Percentiles rank a stretch among this genome's conserved stretches.
phyloP scores from a whole-genome alignment of 1,140 invertebrate genomes.

The Conus ventricosus region DNA sequence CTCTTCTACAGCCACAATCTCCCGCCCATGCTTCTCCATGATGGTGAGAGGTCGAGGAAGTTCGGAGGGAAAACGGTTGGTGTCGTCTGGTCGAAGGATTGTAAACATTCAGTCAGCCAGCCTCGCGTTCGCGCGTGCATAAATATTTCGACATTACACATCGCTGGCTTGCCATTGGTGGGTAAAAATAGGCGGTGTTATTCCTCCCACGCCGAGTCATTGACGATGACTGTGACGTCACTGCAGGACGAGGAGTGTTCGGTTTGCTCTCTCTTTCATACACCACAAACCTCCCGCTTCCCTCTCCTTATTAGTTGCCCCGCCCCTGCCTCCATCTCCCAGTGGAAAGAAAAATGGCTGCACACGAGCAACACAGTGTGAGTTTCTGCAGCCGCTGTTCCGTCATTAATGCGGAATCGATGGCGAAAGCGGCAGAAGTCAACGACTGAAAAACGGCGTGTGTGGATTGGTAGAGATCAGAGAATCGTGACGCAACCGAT shows the following conservation, averaged over 20 bases:
- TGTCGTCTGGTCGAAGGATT: neutral
- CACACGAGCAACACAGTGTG: no score
- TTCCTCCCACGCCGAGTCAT: slow-evolving; percentile 1
- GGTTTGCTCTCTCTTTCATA: neutral
- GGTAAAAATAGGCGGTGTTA: neutral
- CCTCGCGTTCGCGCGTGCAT: slow-evolving; percentile 6
- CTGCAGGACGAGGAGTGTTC: neutral
- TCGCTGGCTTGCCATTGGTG: neutral
- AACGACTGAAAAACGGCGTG: no score
- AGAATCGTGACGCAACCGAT: no score
- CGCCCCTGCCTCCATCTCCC: no score
- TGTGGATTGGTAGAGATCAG: no score
- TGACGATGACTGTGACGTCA: slow-evolving; percentile 9
- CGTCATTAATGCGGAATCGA: no score
- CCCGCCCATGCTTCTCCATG: slow-evolving; percentile 24
- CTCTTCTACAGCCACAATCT: slow-evolving; percentile 25
- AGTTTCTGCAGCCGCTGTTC: no score
- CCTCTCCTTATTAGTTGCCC: no score
- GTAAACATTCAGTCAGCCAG: slow-evolving; percentile 13
- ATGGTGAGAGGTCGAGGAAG: neutral
- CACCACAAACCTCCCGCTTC: no score
- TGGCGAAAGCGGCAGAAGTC: no score
- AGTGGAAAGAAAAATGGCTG: no score
- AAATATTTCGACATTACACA: neutral
- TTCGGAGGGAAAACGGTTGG: neutral